These are phyloP conservation scores for Euglossa dilemma DNA, from an alignment of 1,140 invertebrate genomes.

Conservation along the genomic window DNA sequence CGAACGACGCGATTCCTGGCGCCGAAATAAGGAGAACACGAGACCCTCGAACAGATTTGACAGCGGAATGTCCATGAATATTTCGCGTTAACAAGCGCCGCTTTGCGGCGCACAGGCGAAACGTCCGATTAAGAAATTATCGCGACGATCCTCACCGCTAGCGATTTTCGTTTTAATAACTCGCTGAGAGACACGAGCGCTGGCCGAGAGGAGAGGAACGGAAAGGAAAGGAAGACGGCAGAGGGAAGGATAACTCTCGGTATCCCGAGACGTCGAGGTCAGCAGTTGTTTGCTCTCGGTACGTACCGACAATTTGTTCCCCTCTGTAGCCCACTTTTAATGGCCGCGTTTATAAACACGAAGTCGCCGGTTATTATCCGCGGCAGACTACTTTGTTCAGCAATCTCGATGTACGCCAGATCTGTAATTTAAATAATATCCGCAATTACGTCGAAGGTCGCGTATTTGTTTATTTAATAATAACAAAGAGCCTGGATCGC, in stretches of 20 bases:
- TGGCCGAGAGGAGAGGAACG: background rate
- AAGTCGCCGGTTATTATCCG: conserved; percentile 1
- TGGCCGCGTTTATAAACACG: background rate
- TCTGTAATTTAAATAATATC: conserved; percentile 32
- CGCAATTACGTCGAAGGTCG: background rate
- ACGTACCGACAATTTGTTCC: background rate
- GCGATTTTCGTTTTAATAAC: background rate
- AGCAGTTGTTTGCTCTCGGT: background rate
- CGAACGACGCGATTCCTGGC: background rate
- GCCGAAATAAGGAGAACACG: background rate
- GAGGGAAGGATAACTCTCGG: background rate
- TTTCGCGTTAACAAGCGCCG: background rate
- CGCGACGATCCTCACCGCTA: too few relatives aligned
- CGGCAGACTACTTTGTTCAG: conserved; percentile 10
- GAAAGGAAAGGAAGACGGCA: background rate
- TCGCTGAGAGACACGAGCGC: background rate
- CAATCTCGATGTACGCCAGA: background rate
- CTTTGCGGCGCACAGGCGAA: background rate
- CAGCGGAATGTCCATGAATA: background rate
- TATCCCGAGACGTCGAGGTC: background rate
- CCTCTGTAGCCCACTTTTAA: background rate
- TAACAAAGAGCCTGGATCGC: background rate
- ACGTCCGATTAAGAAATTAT: conserved; percentile 6
- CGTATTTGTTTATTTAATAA: conserved; percentile 28
- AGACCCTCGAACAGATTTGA: background rate